Evolutionary conservation across 2,888 invertebrate species (phyloP).

Genomic region (Cantharis flavilabris): DNA sequence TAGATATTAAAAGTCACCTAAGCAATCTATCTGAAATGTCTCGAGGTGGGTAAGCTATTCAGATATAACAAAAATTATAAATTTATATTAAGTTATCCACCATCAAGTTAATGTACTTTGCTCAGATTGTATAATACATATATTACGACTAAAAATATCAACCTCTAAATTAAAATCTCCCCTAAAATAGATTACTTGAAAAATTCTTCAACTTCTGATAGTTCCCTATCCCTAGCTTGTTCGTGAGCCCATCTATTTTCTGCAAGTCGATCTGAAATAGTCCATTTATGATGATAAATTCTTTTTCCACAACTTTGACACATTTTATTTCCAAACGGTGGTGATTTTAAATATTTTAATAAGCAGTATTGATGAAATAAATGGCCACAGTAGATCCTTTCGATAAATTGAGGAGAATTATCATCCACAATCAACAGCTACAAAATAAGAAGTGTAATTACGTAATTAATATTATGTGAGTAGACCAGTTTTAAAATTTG

Average conservation of each 20-base stretch:
- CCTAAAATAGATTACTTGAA: slow-evolving; percentile 55
- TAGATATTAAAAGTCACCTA: not conserved
- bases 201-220: slow-evolving; percentile 77
- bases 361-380: slow-evolving; percentile 73
- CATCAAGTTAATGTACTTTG: not conserved
- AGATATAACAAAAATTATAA: not conserved
- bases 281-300: slow-evolving; percentile 77
- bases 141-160: not conserved
- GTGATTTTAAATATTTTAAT: slow-evolving; percentile 69
- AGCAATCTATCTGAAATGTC: not conserved
- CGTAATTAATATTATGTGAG: not conserved
- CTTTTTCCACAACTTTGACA: slow-evolving; percentile 66
- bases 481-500: too few species aligned
- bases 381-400: slow-evolving; percentile 75
- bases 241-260: slow-evolving; percentile 79
- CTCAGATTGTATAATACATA: not conserved
- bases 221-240: slow-evolving; percentile 72
- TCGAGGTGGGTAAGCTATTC: not conserved
- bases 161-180: not conserved
- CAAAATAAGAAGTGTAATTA: slow-evolving; percentile 30
- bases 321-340: slow-evolving; percentile 76
- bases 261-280: slow-evolving; percentile 67
- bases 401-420: slow-evolving; percentile 63
- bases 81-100: not conserved
- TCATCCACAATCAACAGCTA: slow-evolving; percentile 63